Percentiles rank a stretch among this genome's conserved stretches.
phyloP scores from a whole-genome alignment of 2,888 invertebrate species.

The Tyria jacobaeae region DNA sequence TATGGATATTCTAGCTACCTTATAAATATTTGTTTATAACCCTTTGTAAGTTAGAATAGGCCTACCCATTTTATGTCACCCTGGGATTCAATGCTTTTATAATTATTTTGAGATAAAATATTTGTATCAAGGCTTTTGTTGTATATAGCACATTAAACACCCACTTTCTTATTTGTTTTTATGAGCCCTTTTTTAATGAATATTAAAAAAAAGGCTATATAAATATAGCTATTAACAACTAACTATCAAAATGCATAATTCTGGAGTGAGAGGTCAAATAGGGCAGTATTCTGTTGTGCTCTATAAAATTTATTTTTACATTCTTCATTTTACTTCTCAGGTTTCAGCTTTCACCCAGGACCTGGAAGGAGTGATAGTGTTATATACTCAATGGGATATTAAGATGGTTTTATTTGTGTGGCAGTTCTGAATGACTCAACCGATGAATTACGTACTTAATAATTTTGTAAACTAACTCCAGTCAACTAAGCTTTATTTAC shows the following conservation, averaged over 20 bases:
- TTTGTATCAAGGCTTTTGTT: slow-evolving; percentile 20
- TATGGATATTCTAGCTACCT: slow-evolving; percentile 38
- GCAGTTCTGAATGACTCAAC: slow-evolving; percentile 29
- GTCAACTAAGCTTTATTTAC: slow-evolving; percentile 23
- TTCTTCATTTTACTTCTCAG: too few species aligned
- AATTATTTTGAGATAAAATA: slow-evolving; percentile 25
- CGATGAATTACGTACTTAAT: slow-evolving; percentile 31
- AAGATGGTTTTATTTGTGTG: slow-evolving; percentile 20
- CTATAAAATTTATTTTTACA: too few species aligned
- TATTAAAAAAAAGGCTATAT: too few species aligned
- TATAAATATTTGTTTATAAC: slow-evolving; percentile 46
- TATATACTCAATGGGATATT: too few species aligned
- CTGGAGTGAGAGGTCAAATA: too few species aligned
- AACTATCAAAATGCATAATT: too few species aligned
- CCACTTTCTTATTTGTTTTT: too few species aligned
- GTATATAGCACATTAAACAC: too few species aligned
- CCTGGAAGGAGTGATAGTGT: neutral
- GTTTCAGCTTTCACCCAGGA: neutral
- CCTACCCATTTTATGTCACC: slow-evolving; percentile 25
- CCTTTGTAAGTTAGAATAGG: slow-evolving; percentile 28
- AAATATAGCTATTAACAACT: too few species aligned
- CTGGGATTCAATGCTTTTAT: slow-evolving; percentile 34
- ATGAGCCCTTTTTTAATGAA: too few species aligned
- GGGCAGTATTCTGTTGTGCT: too few species aligned
- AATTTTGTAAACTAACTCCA: neutral